Base-by-base conservation (phyloP, 2,888 invertebrate genomes). In the Sepiola atlantica region DNA sequence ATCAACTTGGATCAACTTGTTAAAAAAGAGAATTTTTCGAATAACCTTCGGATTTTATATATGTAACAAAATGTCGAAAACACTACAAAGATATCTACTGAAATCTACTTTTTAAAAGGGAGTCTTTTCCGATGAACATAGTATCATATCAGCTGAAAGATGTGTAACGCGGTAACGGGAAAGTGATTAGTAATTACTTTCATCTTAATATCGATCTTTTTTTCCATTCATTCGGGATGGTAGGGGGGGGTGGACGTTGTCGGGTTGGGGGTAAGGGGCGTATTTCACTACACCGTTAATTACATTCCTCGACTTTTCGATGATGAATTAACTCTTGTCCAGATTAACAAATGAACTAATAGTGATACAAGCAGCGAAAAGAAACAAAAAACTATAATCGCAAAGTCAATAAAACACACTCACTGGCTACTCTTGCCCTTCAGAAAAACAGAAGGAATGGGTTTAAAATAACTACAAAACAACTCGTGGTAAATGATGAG, bases 101-200 rank as follows among this genome's bases (percentile, higher is more conserved):
- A n/a, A n/a, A 8, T 45, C 45, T 4, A 8, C 8, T 45, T 4
- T 45, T 45, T 45, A 45, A 45, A 45, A 45, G 4, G 45, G 45
- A 45, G 45, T 45, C 2, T 45, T 45, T 45, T 45, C 45, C 8
- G 45, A 45, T 45, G n/a, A 45, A 45, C 45, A 45, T 45, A 45
- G 45, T 45, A 2, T 8, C 45, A 8, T 4, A 8, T 45, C 45
- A 45, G 45, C 2, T 45, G 45, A 2, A 45, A 45, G 45, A 2
- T 45, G 8, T 45, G 45, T 8, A 45, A 45, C 45, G 45, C 45
- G 45, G 45, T 45, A 45, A 45, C n/a, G 8, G n/a, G 14, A 77
- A 77, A 77, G n/a, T 77, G 16, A 77, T 77, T 77, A 77, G 77
- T 77, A 77, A 77, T 77, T 77, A n/a, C n/a, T 77, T 77, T n/a